A percentile compares a stretch with the other conserved stretches of the same genome.
Evolutionary conservation across 2,888 invertebrate species (phyloP).

Genomic region (Pristionchus maxplancki): DNA sequence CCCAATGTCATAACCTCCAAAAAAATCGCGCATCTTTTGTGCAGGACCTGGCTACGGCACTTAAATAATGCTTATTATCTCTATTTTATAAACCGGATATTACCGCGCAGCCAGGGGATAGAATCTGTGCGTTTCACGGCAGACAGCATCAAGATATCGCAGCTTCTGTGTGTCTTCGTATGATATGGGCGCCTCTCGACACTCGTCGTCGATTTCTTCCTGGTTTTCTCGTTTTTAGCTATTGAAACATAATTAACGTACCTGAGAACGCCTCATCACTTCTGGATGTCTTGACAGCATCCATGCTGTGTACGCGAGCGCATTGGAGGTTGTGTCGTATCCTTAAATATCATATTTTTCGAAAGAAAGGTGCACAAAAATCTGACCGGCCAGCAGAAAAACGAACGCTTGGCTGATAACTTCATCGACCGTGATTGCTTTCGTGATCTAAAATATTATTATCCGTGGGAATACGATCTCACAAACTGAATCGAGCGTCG

Average conservation of each 20-base stretch:
- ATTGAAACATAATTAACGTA: no score
- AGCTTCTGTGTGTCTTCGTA: conserved; percentile 18
- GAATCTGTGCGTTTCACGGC: conserved; percentile 17
- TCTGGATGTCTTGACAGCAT: conserved; percentile 22
- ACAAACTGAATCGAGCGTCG: not conserved
- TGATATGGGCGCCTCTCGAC: not conserved
- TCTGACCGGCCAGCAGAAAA: conserved; percentile 40
- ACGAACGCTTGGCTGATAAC: conserved; percentile 29
- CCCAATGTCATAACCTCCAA: conserved; percentile 55
- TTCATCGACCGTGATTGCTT: conserved; percentile 38
- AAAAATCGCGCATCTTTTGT: not conserved
- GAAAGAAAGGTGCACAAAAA: not conserved
- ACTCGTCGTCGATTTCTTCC: conserved; percentile 37
- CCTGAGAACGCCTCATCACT: conserved; percentile 27
- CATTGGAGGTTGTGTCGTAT: conserved; percentile 46
- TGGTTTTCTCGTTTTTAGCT: not conserved
- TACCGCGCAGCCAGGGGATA: conserved; percentile 40
- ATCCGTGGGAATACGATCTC: not conserved
- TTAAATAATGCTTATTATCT: not conserved
- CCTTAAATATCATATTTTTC: not conserved
- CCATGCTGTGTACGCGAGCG: conserved; percentile 34
- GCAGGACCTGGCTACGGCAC: conserved; percentile 29
- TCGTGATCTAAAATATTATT: not conserved
- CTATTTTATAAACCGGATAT: no score
- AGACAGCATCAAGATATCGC: conserved; percentile 44